phyloP scores from a whole-genome alignment of 1,140 invertebrate species.

The Drosophila albomicans region DNA sequence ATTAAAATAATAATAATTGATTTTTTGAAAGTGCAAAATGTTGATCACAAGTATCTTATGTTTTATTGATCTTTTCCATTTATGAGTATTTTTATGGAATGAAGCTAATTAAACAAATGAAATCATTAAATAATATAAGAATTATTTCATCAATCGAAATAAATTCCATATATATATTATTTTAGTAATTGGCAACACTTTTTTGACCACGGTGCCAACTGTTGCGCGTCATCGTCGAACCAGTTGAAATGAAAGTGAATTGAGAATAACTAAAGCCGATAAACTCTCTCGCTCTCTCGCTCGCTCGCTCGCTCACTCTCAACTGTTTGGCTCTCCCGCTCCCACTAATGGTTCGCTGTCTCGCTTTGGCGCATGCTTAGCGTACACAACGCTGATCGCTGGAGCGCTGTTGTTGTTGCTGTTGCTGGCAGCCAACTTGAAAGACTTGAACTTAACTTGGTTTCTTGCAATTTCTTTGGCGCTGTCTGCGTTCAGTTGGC shows the following conservation, averaged over 20 bases:
- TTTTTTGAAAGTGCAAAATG: too few species aligned
- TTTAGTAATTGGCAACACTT: neutral
- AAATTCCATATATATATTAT: too few species aligned
- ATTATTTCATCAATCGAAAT: too few species aligned
- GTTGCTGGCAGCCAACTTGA: constrained; percentile 18
- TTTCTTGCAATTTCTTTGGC: constrained; percentile 77
- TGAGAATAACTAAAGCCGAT: constrained; percentile 42
- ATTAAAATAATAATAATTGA: too few species aligned
- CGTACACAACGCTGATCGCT: neutral
- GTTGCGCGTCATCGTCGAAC: constrained; percentile 45
- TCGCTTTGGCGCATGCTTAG: neutral
- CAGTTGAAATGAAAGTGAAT: constrained; percentile 77
- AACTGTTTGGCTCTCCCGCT: neutral
- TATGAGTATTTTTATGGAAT: too few species aligned
- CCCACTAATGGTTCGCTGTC: neutral
- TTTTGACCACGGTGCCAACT: constrained; percentile 16
- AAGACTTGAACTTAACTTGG: constrained; percentile 52
- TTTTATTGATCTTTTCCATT: too few species aligned
- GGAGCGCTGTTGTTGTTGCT: constrained; percentile 25
- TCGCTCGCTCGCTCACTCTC: constrained; percentile 1
- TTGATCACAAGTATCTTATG: too few species aligned
- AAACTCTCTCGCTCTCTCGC: constrained; percentile 15
- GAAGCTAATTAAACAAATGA: too few species aligned
- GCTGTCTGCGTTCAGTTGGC: constrained; percentile 70
- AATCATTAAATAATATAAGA: too few species aligned